These are phyloP conservation scores for Hippocampus kuda DNA, from an alignment of 2,797 vertebrate genomes.

Conservation along the genomic window DNA sequence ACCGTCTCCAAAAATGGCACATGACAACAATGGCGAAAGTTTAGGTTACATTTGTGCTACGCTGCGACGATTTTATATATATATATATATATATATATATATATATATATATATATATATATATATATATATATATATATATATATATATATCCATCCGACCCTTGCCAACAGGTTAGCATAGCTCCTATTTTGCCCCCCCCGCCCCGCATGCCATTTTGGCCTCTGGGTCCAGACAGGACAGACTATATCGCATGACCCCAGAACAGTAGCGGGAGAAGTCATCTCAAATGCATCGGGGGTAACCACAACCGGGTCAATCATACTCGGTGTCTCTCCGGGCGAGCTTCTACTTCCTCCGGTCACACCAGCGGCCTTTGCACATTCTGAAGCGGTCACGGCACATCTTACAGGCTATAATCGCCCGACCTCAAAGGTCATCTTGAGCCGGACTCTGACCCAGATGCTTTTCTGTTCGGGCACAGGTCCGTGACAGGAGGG, in stretches of 20 bases:
- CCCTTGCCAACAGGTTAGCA: slow-evolving; percentile 20
- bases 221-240: slow-evolving; percentile 25
- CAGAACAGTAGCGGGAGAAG: slow-evolving; percentile 2
- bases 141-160: not conserved
- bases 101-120: too few species aligned
- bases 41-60: slow-evolving; percentile 27
- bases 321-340: slow-evolving; percentile 7
- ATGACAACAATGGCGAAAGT: slow-evolving; percentile 38
- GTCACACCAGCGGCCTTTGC: too few species aligned
- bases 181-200: not conserved
- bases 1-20: slow-evolving; percentile 15
- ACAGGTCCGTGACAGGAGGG: not conserved
- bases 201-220: not conserved
- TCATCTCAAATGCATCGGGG: slow-evolving; percentile 27
- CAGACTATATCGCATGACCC: slow-evolving; percentile 35
- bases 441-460: not conserved
- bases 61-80: not conserved
- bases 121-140: too few species aligned
- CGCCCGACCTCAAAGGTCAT: not conserved
- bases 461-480: not conserved
- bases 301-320: slow-evolving; percentile 41
- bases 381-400: not conserved
- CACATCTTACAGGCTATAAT: not conserved
- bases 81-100: too few species aligned
- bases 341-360: slow-evolving; percentile 7